Evolutionary conservation across 2,113 vertebrate species (phyloP), one percentile per base, ranked within the genome.

Genomic region (Poeciliopsis turrubarensis): DNA sequence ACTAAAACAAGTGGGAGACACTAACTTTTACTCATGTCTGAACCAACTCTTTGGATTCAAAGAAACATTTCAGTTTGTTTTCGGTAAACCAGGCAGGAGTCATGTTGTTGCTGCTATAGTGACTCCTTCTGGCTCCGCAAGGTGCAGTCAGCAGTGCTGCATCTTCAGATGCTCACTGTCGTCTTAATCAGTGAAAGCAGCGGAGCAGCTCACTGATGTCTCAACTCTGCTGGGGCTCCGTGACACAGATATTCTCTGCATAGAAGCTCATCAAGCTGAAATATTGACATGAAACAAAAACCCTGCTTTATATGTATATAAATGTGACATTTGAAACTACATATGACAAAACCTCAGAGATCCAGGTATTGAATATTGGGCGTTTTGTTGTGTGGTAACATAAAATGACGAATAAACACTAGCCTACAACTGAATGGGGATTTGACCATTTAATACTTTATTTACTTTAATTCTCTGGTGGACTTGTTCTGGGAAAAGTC

Each of bases 201-300:
- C 39, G 34, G 27, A 57, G 67, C 65, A 78, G 51, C n/a, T 72
- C 67, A 70, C 81, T 78, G 77, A 86, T 80, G 79, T 89, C 61
- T 4, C 54, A 67, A 19, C 73, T 87, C 39, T 86, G 75, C 80
- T 71, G 74, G 68, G 39, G 61, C 41, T 71, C 17, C 6, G 22
- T 73, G 73, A 39, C 75, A 77, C 67, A 17, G 75, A 67, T 67
- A 61, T 74, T 30, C 13, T 29, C 1, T 68, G 65, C 47, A 4
- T 44, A 1, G 3, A 37, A 66, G 1, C 26, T 12, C 26, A 41
- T 66, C 22, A n/a, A 19, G 5, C 51, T 57, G 22, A 57, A 9
- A 17, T n/a, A n/a, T 57, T 32, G 17, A 32, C 62, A 63, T 22
- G 17, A 22, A 32, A 63, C 7, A 22, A 32, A 63, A 14, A 30